Percentiles rank a stretch among this genome's conserved stretches.
These are phyloP conservation scores for Papilio elwesi DNA, from an alignment of 2,888 invertebrate genomes.

Conservation along the genomic window DNA sequence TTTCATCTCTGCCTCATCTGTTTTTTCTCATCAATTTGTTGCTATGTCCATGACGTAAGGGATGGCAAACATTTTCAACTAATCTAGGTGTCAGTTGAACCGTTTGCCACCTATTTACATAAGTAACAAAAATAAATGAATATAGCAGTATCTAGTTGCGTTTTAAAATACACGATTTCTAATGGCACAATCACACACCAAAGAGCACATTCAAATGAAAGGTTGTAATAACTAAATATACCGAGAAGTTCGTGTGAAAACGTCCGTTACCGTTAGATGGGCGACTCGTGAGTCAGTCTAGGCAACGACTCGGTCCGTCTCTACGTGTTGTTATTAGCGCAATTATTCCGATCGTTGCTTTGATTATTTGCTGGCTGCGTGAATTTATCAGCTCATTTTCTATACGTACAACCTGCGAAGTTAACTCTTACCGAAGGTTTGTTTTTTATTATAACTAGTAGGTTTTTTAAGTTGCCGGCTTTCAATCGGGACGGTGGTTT, in stretches of 20 bases:
- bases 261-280: slow-evolving; percentile 49
- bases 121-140: too few species aligned
- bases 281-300: slow-evolving; percentile 32
- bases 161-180: slow-evolving; percentile 16
- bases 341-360: slow-evolving; percentile 53
- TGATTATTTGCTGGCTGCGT: slow-evolving; percentile 50
- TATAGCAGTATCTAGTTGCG: neutral
- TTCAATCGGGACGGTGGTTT: neutral
- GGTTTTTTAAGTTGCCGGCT: neutral
- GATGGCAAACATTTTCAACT: too few species aligned
- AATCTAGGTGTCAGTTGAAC: too few species aligned
- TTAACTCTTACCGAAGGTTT: neutral
- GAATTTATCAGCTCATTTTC: slow-evolving; percentile 57
- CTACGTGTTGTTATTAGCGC: slow-evolving; percentile 58
- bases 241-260: slow-evolving; percentile 51
- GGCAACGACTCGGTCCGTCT: slow-evolving; percentile 24
- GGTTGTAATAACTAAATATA: slow-evolving; percentile 46
- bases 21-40: too few species aligned
- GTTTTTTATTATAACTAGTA: neutral
- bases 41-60: too few species aligned
- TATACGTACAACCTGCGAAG: slow-evolving; percentile 27
- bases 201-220: slow-evolving; percentile 22
- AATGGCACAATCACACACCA: slow-evolving; percentile 25
- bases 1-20: too few species aligned
- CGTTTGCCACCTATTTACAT: too few species aligned